Evolutionary conservation across 2,797 vertebrate species (phyloP).

Genomic region (Rhincodon typus): DNA sequence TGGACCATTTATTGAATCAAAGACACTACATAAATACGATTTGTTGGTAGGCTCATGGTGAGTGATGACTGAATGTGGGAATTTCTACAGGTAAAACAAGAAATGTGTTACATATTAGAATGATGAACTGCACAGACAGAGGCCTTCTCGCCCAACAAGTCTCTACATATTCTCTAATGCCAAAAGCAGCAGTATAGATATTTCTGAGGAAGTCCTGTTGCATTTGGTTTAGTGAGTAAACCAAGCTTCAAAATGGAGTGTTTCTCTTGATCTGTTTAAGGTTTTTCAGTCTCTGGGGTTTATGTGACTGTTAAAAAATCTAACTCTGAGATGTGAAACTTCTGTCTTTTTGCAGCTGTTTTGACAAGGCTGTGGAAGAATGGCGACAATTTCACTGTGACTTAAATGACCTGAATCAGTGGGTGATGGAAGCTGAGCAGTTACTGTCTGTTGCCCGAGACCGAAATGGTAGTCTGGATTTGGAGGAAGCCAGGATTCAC

Average conservation of each 20-base stretch:
- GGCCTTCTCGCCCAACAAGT: not conserved
- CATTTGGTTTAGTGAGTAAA: not conserved
- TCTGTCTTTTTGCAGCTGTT: constrained; percentile 50
- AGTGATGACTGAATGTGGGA: not conserved
- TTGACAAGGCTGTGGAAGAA: constrained; percentile 72
- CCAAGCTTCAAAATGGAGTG: too few relatives aligned
- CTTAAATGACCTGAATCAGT: constrained; percentile 76
- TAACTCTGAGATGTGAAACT: not conserved
- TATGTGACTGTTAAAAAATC: not conserved
- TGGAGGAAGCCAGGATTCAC: constrained; percentile 60
- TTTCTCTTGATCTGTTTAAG: too few relatives aligned
- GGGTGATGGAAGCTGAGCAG: constrained; percentile 72
- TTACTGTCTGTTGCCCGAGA: constrained; percentile 58
- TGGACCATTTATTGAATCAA: not conserved
- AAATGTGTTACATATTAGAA: not conserved
- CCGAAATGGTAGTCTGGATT: constrained; percentile 64
- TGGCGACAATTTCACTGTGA: constrained; percentile 87
- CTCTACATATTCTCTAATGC: not conserved
- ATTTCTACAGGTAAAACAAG: not conserved
- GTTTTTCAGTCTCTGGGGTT: too few relatives aligned
- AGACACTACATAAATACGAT: not conserved
- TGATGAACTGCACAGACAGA: not conserved
- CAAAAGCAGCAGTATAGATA: not conserved
- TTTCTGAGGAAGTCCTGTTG: not conserved
- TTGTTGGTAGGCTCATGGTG: not conserved